These are phyloP conservation scores for Limanda limanda DNA, from an alignment of 2,113 vertebrate genomes.

Conservation along the genomic window DNA sequence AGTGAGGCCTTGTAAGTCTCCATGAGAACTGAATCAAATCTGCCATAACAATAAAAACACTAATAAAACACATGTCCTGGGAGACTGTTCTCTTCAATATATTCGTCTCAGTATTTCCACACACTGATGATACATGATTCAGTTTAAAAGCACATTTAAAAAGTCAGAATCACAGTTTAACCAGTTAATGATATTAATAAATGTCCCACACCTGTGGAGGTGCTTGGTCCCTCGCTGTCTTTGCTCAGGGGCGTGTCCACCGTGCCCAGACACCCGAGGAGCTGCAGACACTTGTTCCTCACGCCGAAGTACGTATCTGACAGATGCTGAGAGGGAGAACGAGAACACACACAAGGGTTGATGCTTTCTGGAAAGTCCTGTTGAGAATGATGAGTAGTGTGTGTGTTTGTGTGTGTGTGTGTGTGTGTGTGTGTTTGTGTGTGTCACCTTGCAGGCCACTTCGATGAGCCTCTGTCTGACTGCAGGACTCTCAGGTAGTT, in stretches of 20 bases:
- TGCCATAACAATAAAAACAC: no score
- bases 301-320: conserved; percentile 94
- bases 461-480: conserved; percentile 89
- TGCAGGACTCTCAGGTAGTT: conserved; percentile 86
- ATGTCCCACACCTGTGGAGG: conserved; percentile 38
- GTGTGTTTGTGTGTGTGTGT: neutral
- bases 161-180: neutral
- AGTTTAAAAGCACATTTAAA: neutral
- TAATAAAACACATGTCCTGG: no score
- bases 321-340: conserved; percentile 84
- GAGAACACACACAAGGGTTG: neutral
- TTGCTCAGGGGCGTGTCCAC: conserved; percentile 85
- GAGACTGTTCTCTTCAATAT: no score
- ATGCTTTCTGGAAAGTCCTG: neutral
- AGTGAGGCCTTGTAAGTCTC: no score
- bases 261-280: conserved; percentile 92
- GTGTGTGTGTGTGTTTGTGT: neutral
- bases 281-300: conserved; percentile 94
- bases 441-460: conserved; percentile 92
- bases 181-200: neutral
- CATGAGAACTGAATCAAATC: no score
- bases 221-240: conserved; percentile 80
- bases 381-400: neutral
- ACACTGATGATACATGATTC: no score
- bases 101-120: no score